Conservation (phyloP, 2,113 vertebrate genomes). For the Osmerus mordax region DNA sequence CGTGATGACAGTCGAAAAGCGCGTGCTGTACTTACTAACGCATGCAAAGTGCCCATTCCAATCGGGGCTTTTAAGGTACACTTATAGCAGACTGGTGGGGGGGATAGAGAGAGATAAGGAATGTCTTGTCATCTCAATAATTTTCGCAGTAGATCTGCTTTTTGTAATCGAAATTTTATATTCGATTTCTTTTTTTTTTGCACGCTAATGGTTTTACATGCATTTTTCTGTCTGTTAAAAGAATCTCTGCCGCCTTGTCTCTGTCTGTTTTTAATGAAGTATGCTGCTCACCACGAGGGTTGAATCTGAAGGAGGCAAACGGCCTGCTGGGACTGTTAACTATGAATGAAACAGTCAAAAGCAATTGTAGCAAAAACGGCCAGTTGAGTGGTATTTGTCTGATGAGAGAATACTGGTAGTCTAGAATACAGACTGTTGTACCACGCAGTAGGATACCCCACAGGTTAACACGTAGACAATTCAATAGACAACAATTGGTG, state of each 20-base stretch:
- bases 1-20: too few relatives aligned
- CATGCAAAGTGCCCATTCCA: not conserved
- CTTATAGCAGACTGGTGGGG: not conserved
- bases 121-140: not conserved
- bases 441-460: too few relatives aligned
- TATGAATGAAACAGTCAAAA: not conserved
- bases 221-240: slow-evolving; percentile 35
- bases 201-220: slow-evolving; percentile 38
- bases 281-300: slow-evolving; percentile 15
- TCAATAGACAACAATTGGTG: too few relatives aligned
- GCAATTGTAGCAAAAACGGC: not conserved
- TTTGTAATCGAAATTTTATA: not conserved
- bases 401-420: not conserved
- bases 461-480: too few relatives aligned
- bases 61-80: not conserved
- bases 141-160: not conserved
- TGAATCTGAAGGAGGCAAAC: slow-evolving; percentile 9
- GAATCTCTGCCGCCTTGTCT: slow-evolving; percentile 13
- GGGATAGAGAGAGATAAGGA: not conserved
- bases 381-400: not conserved
- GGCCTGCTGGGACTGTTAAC: not conserved
- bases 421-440: too few relatives aligned
- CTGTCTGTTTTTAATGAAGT: slow-evolving; percentile 31
- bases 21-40: not conserved
- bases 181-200: not conserved